These are phyloP conservation scores for Cinclus cinclus DNA, from an alignment of 2,113 vertebrate species.

Conservation along the genomic window DNA sequence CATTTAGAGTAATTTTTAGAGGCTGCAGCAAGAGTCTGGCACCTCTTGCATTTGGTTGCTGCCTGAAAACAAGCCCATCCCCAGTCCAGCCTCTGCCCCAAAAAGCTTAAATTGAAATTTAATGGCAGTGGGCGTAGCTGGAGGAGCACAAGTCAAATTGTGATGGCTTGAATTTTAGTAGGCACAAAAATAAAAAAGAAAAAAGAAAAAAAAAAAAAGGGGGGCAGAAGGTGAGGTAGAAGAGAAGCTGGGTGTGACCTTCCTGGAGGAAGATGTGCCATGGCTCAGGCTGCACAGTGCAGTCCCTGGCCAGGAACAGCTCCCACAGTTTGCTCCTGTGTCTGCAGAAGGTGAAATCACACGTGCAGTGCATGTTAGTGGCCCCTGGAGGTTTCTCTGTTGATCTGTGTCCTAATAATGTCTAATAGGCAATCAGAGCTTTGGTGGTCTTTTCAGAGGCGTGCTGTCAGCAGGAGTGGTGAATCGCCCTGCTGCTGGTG, in stretches of 20 bases:
- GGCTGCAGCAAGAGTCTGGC: background rate
- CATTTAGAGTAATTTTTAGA: background rate
- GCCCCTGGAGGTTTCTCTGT: conserved; percentile 46
- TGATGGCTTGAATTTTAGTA: background rate
- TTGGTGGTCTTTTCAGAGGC: background rate
- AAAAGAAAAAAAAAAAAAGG: background rate
- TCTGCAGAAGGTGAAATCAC: conserved; percentile 13
- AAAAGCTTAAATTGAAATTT: background rate
- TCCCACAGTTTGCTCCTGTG: background rate
- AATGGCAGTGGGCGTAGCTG: background rate
- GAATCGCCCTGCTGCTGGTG: background rate
- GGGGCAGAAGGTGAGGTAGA: background rate
- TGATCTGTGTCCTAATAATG: conserved; percentile 69
- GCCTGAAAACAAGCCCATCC: background rate
- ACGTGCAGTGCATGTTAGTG: background rate
- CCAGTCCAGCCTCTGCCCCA: background rate
- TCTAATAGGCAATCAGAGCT: conserved; percentile 62
- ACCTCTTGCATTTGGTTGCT: background rate
- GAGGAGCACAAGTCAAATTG: background rate
- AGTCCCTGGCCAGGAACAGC: background rate
- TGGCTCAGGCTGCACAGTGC: background rate
- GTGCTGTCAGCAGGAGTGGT: background rate
- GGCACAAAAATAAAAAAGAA: background rate
- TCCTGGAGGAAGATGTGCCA: background rate
- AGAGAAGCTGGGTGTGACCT: accelerated